phyloP scores from a whole-genome alignment of 2,113 vertebrate genomes.

The Stigmatopora nigra region DNA sequence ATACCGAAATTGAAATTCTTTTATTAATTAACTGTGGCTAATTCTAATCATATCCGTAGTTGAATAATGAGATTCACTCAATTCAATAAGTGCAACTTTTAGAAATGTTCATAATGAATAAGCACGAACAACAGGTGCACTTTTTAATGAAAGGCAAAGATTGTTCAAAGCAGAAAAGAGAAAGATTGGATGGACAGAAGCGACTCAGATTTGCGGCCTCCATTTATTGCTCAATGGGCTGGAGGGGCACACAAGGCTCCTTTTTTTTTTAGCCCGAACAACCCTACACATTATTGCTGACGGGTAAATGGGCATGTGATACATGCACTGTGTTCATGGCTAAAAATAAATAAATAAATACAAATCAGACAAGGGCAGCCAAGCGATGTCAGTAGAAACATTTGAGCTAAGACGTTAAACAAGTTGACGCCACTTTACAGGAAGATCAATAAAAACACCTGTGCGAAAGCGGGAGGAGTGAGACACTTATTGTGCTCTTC shows the following conservation, averaged over 20 bases:
- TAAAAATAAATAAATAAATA: constrained; percentile 6
- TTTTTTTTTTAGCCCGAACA: constrained; percentile 19
- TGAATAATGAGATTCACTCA: not conserved
- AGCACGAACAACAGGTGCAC: constrained; percentile 42
- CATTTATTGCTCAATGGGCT: constrained; percentile 50
- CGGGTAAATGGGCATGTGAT: not conserved
- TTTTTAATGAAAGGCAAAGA: constrained; percentile 36
- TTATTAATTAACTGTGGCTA: constrained; percentile 2
- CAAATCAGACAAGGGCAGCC: constrained; percentile 12
- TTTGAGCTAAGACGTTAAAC: constrained; percentile 56
- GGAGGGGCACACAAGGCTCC: constrained; percentile 23
- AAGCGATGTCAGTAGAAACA: constrained; percentile 35
- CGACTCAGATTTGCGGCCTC: constrained; percentile 19
- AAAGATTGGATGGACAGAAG: constrained; percentile 17
- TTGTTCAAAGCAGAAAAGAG: constrained; percentile 16
- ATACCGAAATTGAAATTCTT: not conserved
- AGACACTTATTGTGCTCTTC: constrained; percentile 25
- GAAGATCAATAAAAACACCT: constrained; percentile 52
- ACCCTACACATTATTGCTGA: not conserved
- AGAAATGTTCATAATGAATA: constrained; percentile 53
- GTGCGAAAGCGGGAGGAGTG: constrained; percentile 16
- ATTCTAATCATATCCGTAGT: not conserved
- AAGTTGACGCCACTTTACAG: constrained; percentile 52
- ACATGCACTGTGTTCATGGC: not conserved
- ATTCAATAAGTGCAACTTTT: not conserved